Evolutionary conservation across 2,113 vertebrate species (phyloP).

Genomic region (Thomomys bottae): DNA sequence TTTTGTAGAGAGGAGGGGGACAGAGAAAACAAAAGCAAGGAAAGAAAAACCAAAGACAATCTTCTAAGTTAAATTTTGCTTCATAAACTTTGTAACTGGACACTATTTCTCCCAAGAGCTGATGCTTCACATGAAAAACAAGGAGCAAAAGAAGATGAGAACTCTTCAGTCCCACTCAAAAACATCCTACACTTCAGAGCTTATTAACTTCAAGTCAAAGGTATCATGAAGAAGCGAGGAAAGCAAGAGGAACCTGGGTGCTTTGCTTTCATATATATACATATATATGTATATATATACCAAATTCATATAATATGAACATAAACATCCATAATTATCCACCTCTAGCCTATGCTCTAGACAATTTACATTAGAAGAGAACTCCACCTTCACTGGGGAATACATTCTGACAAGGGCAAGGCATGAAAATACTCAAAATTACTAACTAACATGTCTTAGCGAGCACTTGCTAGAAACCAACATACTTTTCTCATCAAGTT

Average conservation of each 20-base stretch:
- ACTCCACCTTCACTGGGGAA: background rate
- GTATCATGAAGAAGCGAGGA: background rate
- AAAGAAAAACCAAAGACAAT: slow-evolving; percentile 28
- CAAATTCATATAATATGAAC: slow-evolving; percentile 16
- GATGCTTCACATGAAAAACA: slow-evolving; percentile 7
- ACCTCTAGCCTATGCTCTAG: background rate
- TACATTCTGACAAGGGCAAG: background rate
- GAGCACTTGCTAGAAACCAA: slow-evolving; percentile 12
- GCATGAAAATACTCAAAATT: slow-evolving; percentile 17
- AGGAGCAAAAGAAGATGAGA: background rate
- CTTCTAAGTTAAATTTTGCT: slow-evolving; percentile 18
- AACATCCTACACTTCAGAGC: background rate
- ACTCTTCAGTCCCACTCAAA: background rate
- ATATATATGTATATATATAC: no score
- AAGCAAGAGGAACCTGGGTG: background rate
- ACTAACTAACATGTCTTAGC: background rate
- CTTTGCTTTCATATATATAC: background rate
- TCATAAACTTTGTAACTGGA: slow-evolving; percentile 10
- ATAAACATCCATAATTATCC: background rate
- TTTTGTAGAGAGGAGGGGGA: background rate
- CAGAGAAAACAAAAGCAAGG: background rate
- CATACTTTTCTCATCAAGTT: slow-evolving; percentile 11
- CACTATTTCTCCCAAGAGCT: background rate
- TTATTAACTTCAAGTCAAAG: slow-evolving; percentile 45
- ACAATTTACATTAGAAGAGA: background rate